Percentiles rank a stretch among this genome's conserved stretches.
Conservation (phyloP, 2,113 vertebrate species). For the Pogona vitticeps region DNA sequence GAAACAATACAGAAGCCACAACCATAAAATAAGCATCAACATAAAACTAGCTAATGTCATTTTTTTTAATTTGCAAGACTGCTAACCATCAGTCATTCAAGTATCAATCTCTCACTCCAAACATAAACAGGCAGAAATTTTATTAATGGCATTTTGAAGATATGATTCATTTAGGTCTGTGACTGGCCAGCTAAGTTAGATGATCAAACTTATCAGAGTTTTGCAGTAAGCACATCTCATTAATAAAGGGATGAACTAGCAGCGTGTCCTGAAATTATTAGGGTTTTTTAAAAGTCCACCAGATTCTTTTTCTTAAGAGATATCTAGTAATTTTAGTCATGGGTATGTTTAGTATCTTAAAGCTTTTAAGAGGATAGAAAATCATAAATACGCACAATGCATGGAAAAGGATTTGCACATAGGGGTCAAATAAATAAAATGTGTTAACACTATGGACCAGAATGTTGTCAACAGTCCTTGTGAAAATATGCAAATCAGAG, state of each 20-base stretch:
- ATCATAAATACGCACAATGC: no score
- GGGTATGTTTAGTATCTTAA: neutral
- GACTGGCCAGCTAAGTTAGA: neutral
- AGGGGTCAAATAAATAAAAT: no score
- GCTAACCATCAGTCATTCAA: no score
- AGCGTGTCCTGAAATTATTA: neutral
- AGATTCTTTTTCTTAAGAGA: neutral
- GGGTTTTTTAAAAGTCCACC: neutral
- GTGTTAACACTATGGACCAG: no score
- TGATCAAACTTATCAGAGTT: neutral
- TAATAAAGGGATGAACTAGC: neutral
- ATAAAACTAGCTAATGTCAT: no score
- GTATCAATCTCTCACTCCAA: no score
- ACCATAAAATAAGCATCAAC: no score
- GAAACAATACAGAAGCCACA: neutral
- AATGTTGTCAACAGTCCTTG: no score
- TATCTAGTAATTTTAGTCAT: neutral
- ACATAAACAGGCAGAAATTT: neutral
- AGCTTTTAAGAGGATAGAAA: neutral
- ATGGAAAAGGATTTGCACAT: no score
- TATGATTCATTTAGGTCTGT: neutral
- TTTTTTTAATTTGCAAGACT: no score
- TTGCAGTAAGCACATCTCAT: neutral
- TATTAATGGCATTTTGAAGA: no score
- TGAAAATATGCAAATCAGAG: no score